Conservation (phyloP, 2,113 vertebrate genomes). For the Thomomys bottae region DNA sequence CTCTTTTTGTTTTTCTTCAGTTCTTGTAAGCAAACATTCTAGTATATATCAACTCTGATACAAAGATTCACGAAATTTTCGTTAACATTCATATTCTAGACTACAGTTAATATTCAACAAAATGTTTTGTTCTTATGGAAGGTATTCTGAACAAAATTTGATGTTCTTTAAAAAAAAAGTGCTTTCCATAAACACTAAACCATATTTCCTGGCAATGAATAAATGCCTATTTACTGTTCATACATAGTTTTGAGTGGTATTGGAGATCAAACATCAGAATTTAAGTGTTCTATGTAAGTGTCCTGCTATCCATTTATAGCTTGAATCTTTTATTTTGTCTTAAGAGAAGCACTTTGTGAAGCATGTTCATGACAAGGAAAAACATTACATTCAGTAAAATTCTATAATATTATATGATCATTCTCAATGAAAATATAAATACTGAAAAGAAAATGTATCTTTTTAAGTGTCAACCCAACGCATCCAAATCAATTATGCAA, state of each 20-base stretch:
- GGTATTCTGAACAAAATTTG: background rate
- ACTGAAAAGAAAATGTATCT: background rate
- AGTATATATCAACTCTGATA: background rate
- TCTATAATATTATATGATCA: background rate
- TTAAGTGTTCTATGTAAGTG: background rate
- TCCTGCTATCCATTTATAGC: background rate
- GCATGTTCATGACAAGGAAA: background rate
- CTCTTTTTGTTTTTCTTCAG: background rate
- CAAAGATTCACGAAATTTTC: background rate
- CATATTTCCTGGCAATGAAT: background rate
- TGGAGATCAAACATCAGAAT: background rate
- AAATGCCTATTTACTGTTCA: background rate
- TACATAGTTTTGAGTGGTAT: too few species aligned
- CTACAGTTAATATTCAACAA: background rate
- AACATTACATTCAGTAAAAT: background rate
- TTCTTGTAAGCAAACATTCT: background rate
- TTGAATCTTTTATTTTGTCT: background rate
- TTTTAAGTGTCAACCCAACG: background rate
- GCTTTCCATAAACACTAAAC: background rate
- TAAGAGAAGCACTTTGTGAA: background rate
- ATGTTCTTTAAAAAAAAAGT: background rate
- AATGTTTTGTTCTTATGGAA: background rate
- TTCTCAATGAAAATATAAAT: constrained; percentile 17
- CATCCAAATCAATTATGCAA: background rate
- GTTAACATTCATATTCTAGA: background rate